These are phyloP conservation scores for Donacobius atricapilla DNA, from an alignment of 2,113 vertebrate species.

Conservation along the genomic window DNA sequence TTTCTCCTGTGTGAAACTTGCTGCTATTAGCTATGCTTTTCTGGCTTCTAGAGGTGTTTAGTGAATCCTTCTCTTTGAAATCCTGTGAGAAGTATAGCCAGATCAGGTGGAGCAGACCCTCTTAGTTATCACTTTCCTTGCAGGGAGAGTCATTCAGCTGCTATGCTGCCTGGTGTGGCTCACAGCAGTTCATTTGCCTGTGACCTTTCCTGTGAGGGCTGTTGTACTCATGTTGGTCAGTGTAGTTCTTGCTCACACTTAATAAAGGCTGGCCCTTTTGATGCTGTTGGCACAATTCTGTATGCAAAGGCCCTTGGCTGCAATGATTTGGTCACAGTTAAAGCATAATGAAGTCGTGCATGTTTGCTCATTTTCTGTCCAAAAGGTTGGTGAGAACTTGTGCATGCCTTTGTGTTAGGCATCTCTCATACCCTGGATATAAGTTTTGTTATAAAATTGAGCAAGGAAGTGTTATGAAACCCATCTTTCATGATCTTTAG, in stretches of 20 bases:
- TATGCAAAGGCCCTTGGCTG: background rate
- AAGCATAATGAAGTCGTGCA: background rate
- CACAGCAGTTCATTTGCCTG: background rate
- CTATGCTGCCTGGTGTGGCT: background rate
- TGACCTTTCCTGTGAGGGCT: background rate
- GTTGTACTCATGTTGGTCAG: background rate
- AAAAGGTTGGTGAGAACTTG: background rate
- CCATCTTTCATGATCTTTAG: background rate
- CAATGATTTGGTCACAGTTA: background rate
- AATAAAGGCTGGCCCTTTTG: background rate
- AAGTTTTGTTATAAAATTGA: background rate
- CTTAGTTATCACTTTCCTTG: background rate
- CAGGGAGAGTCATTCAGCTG: background rate
- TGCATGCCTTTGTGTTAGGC: background rate
- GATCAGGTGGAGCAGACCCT: background rate
- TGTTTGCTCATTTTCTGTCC: background rate
- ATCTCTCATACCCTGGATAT: background rate
- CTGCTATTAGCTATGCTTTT: background rate
- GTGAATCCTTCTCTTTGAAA: background rate
- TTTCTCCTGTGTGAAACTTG: background rate
- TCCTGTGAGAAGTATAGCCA: fast-evolving
- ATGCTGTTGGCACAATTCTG: background rate
- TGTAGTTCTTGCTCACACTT: background rate
- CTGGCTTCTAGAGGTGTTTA: background rate
- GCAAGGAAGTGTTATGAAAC: background rate